Evolutionary conservation across 2,888 invertebrate species (phyloP), one percentile per base, ranked within the genome.

Genomic region (Apamea anceps): DNA sequence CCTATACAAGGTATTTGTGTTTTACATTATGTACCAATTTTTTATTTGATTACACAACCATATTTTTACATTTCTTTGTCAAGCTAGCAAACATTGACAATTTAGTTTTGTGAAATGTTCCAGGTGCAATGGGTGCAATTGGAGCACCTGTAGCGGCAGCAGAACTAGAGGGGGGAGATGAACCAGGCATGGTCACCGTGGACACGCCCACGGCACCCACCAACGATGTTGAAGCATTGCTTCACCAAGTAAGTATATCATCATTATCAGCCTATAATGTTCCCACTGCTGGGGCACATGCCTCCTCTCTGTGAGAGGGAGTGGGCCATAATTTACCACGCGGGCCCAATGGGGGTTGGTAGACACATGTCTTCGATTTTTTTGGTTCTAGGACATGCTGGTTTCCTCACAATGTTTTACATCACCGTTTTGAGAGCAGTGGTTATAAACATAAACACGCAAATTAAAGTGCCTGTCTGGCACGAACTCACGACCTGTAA

Each of bases 151-250:
- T 97, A 68, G 98, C 98, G 10, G 98, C 98, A 0, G 99, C 99
- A 0, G 98, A 98, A 93, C 97, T 99, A n/a, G 99, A 99, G 93
- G 98, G 98, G 0, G 98, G 98, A 1, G 98, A 98, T 88, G 98
- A 98, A 91, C 98, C 98, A 1, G 98, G 98, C 91, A 97, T 98
- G 13, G 98, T 98, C 0, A 97, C 97, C 62, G 98, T 98, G 32
- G 99, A 99, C 88, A 98, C 98, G 0, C 98, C 98, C 1, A 97
- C 98, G 13, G 96, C 97, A 68, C 98, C 98, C 1, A 97, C 98
- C 89, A 97, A 97, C 81, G 98, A 98, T 94, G 94, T 98, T 75
- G 96, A 98, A 87, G 97, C 98, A 65, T 93, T 99, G 62, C 94
- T 98, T n/a, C 98, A 98, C 91, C 98, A 98, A 94, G 98, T 98